Percentiles rank a stretch among this genome's conserved stretches.
Conservation (phyloP, 2,797 vertebrate genomes). For the Lacerta bilineata region DNA sequence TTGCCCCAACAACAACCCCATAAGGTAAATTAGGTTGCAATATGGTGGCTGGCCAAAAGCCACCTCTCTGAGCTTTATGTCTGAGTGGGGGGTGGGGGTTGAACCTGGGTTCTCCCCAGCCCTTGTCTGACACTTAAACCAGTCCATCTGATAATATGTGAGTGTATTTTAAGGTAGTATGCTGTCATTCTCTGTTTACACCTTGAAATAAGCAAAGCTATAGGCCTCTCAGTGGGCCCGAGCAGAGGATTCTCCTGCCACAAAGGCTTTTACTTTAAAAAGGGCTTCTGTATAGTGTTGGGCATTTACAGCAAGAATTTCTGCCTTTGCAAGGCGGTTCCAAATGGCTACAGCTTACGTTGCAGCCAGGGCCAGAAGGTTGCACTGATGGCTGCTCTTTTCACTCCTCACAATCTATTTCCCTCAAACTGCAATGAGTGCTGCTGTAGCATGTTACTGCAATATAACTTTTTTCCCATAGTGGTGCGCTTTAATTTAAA, state of each 20-base stretch:
- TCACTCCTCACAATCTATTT: constrained; percentile 36
- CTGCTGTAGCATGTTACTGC: not conserved
- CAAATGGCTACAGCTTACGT: constrained; percentile 2
- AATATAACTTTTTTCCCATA: constrained; percentile 8
- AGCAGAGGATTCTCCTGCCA: not conserved
- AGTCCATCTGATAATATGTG: not conserved
- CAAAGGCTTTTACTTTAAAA: constrained; percentile 21
- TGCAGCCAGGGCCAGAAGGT: not conserved
- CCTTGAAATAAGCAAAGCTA: not conserved
- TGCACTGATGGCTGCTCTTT: constrained; percentile 16
- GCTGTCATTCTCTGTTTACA: not conserved
- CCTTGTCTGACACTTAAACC: no score
- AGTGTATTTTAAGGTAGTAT: not conserved
- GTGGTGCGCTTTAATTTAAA: not conserved
- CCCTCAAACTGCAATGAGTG: not conserved
- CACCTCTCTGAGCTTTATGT: no score
- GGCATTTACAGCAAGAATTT: not conserved
- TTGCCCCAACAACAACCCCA: not conserved
- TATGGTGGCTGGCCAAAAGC: no score
- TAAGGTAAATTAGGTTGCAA: not conserved
- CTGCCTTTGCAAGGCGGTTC: not conserved
- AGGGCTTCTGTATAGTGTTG: not conserved
- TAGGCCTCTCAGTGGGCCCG: not conserved
- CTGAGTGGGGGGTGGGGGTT: no score
- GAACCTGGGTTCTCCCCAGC: no score